A percentile compares a stretch with the other conserved stretches of the same genome.
phyloP scores from a whole-genome alignment of 2,888 invertebrate genomes.

The Eupelmus urozonus region DNA sequence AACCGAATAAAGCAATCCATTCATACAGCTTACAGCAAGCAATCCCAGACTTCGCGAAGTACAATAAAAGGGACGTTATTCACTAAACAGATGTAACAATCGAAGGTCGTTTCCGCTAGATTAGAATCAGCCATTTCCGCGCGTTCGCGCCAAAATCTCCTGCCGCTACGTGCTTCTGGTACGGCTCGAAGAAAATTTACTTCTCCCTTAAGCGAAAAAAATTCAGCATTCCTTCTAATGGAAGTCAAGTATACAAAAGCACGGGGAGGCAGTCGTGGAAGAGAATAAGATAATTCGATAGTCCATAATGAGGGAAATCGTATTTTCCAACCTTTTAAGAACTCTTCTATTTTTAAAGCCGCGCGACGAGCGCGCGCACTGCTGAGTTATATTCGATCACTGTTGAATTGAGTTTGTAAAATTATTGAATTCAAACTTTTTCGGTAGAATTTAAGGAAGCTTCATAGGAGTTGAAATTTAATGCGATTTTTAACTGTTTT shows the following conservation, averaged over 20 bases:
- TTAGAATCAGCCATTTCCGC: conserved; percentile 51
- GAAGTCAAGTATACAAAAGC: conserved; percentile 26
- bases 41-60: neutral
- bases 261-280: no score
- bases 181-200: conserved; percentile 20
- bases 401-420: conserved; percentile 3
- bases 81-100: conserved; percentile 55
- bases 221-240: conserved; percentile 26
- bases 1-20: no score
- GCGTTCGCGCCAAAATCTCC: neutral
- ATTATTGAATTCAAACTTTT: conserved; percentile 37
- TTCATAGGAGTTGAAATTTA: no score
- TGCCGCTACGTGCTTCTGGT: neutral
- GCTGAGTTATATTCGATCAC: neutral
- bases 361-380: no score
- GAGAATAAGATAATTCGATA: conserved; percentile 37
- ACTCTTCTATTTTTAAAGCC: neutral
- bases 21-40: no score
- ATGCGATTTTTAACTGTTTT: no score
- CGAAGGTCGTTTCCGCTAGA: conserved; percentile 52
- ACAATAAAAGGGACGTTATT: conserved; percentile 34
- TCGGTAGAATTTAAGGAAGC: neutral
- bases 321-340: conserved; percentile 20
- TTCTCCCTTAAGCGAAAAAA: neutral
- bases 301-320: conserved; percentile 38